Conservation (phyloP, 2,797 vertebrate genomes). For the Falco cherrug region DNA sequence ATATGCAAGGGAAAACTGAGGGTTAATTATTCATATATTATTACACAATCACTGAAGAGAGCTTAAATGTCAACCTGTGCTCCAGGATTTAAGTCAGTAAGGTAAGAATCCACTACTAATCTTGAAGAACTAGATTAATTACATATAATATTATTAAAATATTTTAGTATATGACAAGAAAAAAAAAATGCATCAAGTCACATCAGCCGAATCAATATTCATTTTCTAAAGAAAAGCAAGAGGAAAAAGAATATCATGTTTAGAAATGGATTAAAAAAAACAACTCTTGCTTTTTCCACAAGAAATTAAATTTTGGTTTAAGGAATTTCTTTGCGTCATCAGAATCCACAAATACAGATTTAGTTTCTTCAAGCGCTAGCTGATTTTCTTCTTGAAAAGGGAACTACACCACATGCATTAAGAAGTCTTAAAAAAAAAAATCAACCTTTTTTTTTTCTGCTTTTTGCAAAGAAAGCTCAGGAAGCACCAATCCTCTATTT, state of each 20-base stretch:
- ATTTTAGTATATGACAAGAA: neutral
- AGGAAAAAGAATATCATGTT: neutral
- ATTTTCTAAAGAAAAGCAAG: neutral
- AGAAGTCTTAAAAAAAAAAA: neutral
- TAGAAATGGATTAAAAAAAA: neutral
- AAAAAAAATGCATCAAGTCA: neutral
- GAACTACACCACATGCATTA: neutral
- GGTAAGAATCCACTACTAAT: neutral
- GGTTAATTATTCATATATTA: neutral
- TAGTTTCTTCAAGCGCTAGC: neutral
- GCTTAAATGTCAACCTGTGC: neutral
- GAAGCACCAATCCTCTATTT: neutral
- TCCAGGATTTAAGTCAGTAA: constrained; percentile 1
- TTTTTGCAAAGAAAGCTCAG: neutral
- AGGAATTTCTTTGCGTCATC: neutral
- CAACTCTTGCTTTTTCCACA: neutral
- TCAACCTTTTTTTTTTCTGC: neutral
- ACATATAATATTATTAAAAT: neutral
- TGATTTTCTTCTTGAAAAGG: neutral
- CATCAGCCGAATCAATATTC: neutral
- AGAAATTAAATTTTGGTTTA: neutral
- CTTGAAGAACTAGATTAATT: neutral
- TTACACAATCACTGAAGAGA: neutral
- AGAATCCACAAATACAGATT: neutral
- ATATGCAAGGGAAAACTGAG: neutral